Evolutionary conservation across 2,888 invertebrate species (phyloP).

Genomic region (Cantharis nigra): DNA sequence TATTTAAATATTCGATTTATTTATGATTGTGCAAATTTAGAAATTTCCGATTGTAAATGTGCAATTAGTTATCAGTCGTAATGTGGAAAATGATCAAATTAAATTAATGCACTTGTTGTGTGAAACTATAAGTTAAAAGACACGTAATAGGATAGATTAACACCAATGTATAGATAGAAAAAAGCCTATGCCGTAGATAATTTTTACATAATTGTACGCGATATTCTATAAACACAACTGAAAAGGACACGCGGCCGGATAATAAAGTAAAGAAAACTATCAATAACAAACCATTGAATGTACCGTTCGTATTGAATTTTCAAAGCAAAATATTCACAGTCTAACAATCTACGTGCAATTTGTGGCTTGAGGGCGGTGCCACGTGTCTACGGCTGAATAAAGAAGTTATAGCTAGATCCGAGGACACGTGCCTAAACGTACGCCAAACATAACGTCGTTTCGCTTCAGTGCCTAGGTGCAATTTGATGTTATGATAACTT

Average conservation of each 20-base stretch:
- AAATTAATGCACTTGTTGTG: conserved; percentile 15
- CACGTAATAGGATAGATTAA: conserved; percentile 10
- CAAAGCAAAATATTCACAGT: conserved; percentile 39
- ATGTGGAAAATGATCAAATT: not conserved
- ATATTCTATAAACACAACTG: conserved; percentile 53
- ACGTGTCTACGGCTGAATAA: conserved; percentile 54
- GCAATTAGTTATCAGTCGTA: not conserved
- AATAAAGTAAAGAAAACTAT: conserved; percentile 56
- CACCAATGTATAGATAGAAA: conserved; percentile 22
- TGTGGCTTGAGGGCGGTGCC: conserved; percentile 56
- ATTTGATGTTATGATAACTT: conserved; percentile 26
- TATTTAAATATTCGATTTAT: not conserved
- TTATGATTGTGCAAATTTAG: not conserved
- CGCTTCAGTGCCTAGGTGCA: conserved; percentile 52
- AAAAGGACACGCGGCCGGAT: conserved; percentile 54
- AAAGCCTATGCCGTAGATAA: conserved; percentile 49
- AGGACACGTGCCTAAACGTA: conserved; percentile 51
- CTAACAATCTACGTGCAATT: conserved; percentile 50
- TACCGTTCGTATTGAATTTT: conserved; percentile 21
- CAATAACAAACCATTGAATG: conserved; percentile 54
- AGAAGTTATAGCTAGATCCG: conserved; percentile 50
- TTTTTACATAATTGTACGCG: conserved; percentile 52
- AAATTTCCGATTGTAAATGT: not conserved
- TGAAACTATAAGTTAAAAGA: conserved; percentile 4
- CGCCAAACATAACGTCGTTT: conserved; percentile 46